A percentile compares a stretch with the other conserved stretches of the same genome.
These are phyloP conservation scores for Cecidostiba fungosa DNA, from an alignment of 2,888 invertebrate genomes.

Conservation along the genomic window DNA sequence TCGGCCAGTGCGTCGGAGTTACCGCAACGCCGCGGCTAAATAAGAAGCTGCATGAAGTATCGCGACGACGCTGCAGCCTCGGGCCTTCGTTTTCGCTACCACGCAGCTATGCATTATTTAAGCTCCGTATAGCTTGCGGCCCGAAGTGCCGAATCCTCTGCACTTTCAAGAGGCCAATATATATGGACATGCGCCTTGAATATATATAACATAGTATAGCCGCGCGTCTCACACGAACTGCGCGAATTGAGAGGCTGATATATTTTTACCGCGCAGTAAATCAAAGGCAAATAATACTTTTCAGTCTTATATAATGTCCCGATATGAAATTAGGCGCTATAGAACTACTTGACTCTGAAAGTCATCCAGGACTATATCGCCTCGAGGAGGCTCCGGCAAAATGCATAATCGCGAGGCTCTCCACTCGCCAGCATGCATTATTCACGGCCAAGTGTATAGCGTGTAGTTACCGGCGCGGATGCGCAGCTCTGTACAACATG, in stretches of 20 bases:
- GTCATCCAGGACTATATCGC: neutral
- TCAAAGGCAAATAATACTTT: too few relatives aligned
- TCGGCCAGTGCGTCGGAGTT: neutral
- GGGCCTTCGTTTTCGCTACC: neutral
- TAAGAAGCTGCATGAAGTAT: neutral
- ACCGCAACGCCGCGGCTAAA: neutral
- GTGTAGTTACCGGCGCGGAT: neutral
- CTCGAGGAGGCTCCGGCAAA: slow-evolving; percentile 11
- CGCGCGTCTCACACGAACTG: too few relatives aligned
- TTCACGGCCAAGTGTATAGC: slow-evolving; percentile 1
- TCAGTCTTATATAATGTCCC: too few relatives aligned
- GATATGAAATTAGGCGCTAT: neutral
- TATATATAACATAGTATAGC: neutral
- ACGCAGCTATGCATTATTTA: slow-evolving; percentile 22
- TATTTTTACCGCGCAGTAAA: too few relatives aligned
- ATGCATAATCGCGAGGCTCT: slow-evolving; percentile 50
- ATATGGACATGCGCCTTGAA: neutral
- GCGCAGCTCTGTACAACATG: neutral
- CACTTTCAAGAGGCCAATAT: neutral
- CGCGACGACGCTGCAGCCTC: neutral
- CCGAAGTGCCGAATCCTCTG: neutral
- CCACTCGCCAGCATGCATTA: slow-evolving; percentile 14
- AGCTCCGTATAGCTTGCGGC: neutral
- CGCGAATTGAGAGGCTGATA: too few relatives aligned
- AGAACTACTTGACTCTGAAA: neutral